Base-by-base conservation (phyloP, 2,888 invertebrate species). In the Xestia sexstrigata region DNA sequence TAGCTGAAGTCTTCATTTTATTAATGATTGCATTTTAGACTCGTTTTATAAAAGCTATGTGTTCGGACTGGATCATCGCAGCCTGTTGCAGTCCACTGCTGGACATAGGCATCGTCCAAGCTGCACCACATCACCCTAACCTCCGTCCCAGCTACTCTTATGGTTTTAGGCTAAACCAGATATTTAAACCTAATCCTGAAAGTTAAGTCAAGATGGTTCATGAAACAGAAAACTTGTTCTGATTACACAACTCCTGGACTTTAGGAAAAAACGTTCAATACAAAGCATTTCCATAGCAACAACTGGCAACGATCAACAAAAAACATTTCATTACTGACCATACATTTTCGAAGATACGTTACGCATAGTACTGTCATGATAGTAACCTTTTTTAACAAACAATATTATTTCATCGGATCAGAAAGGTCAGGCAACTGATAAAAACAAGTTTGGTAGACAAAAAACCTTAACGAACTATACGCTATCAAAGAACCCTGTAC, bases 401-500 rank as follows among this genome's bases (percentile, higher is more conserved):
- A 47, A 49, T 26, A 73, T 73, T 60, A 69, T 76, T 71, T 70
- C 63, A 71, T 55, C 66, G 52, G 72, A 78, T 73, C 74, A 74
- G 42, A 85, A 74, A 82, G 83, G 83, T 85, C 83, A 75, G 17
- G 47, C 66, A 72, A 55, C 47, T 73, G 74, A 78, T 42, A 78
- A 42, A 77, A 83, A 82, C 78, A 60, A 78, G 74, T 85, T 74
- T 30, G 39, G 39, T 42, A 63, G 72, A 85, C 78, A 85, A 85
- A 47, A 81, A 85, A 82, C 66, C 71, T 76, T 82, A 81, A 74
- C 71, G 66, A 83, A 82, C n/a, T 60, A 35, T 68, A 74, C 55
- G 52, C 20, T 71, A 55, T 42, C 45, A 66, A 67, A 72, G 52
- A 62, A 63, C 66, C 60, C 35, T n/a, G 58, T 60, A 70, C 60